Conservation (phyloP, 2,888 invertebrate genomes). For the Cosmia pyralina region DNA sequence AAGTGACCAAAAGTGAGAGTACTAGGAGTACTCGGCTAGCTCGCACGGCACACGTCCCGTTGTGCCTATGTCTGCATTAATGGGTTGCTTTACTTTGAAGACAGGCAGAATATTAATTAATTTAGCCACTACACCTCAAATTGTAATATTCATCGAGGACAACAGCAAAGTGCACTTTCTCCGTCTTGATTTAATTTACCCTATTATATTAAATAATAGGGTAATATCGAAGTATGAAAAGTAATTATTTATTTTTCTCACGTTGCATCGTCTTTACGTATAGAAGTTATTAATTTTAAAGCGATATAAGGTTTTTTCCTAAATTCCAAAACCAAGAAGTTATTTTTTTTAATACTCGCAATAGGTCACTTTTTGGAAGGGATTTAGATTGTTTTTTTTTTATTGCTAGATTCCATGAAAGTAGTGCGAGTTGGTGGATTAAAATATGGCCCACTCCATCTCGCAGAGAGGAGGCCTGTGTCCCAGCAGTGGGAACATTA, state of each 20-base stretch:
- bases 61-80: conserved; percentile 43
- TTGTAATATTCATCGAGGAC: conserved; percentile 25
- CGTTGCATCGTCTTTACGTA: background rate
- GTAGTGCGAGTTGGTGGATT: no score
- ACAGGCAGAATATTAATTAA: conserved; percentile 37
- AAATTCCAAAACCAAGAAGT: background rate
- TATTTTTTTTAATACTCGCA: background rate
- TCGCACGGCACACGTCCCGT: conserved; percentile 21
- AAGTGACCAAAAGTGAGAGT: conserved; percentile 55
- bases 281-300: background rate
- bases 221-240: background rate
- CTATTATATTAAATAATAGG: no score
- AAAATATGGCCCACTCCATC: no score
- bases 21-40: conserved; percentile 28
- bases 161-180: conserved; percentile 8
- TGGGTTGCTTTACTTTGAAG: conserved; percentile 35
- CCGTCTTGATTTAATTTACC: background rate
- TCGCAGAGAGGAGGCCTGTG: no score
- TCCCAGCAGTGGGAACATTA: no score
- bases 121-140: conserved; percentile 20
- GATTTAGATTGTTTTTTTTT: background rate
- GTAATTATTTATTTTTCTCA: background rate
- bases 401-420: background rate
- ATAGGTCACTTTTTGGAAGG: background rate
- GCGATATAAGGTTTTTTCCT: no score